Base-by-base conservation (phyloP, 2,113 vertebrate species). In the Varanus salvator region DNA sequence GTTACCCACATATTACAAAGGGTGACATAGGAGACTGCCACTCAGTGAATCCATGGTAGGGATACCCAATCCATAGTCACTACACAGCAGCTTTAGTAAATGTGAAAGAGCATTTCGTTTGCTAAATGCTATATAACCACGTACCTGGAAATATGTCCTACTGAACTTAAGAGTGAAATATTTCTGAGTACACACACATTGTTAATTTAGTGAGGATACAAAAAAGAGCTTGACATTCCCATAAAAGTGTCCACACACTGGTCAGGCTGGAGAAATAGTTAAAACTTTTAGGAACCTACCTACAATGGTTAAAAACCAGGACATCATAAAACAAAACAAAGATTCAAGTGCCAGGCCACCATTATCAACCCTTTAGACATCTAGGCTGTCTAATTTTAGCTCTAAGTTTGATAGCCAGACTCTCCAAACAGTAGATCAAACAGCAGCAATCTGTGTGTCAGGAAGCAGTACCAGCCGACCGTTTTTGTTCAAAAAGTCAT, bases 211-310 rank as follows among this genome's bases (percentile, higher is more conserved):
- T 3, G 34, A 0, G 0, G 57, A 29, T 6, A 80, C 15, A 23
- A 25, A 4, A 8, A 23, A 3, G 57, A 88, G 87, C 44, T 93
- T 1, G 23, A 31, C 21, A 92, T 69, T 17, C 34, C 12, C 38
- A 44, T 0, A 0, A 72, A 68, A 21, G 2, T 80, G 48, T 1
- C 82, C 21, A 38, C 50, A 54, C 19, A 21, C 21, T 25, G 50
- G 27, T 25, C 31, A 74, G 44, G 31, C 29, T 74, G 69, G 8
- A 85, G 27, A 54, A 74, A 85, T 71, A 17, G 6, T 72, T 19
- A 6, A 25, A 75, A 29, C 12, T 19, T 72, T 7, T 2, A 86
- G 9, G 69, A 54, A 17, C 12, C 17, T n/a, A 19, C 48, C 72
- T 31, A 2, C 74, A 31, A 31, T 85, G 21, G 52, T 54, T 54